Base-by-base conservation (phyloP, 2,113 vertebrate genomes). In the Irena cyanogastra region DNA sequence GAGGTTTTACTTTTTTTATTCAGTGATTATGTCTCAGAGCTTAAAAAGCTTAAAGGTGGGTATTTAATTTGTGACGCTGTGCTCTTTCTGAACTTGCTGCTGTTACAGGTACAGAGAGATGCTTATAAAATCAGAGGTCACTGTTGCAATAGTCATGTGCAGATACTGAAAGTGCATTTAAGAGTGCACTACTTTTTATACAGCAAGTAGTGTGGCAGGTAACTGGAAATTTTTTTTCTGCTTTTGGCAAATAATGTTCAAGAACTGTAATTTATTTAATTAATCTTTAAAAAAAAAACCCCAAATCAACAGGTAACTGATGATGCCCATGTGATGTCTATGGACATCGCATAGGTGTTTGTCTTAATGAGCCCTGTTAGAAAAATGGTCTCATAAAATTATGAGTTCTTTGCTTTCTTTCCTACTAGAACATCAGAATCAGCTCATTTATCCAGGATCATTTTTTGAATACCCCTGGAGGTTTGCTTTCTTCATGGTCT, bases 371-470 rank as follows among this genome's bases (percentile, higher is more conserved):
- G 89, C 70, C 90, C 93, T 96, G 59, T 71, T 95, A 97, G 91
- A 95, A 96, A 97, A 98, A 96, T 93, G 77, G 52, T 90, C 79
- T 89, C 42, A 18, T 95, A 90, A 97, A 97, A 97, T 93, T 87
- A 90, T 88, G 85, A 91, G 93, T 97, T 95, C 92, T 95, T 96
- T 94, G 64, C 91, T 96, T 95, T 95, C 57, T 85, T 53, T 92
- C 77, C 70, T 77, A 31, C 44, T 71, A 65, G 92, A 94, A 93
- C 81, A 31, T 89, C 80, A 77, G 87, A 89, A 95, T 89, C 42
- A 11, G 15, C 74, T 97, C 69, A 56, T 93, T 96, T 93, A 70
- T 80, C n/a, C 21, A 24, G 52, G 78, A 70, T 92, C 21, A 10
- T 52, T 72, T 87, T 84, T 93, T 83, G 47, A 69, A 42, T 83